phyloP scores from a whole-genome alignment of 2,888 invertebrate species.

The Stomorhina lunata region DNA sequence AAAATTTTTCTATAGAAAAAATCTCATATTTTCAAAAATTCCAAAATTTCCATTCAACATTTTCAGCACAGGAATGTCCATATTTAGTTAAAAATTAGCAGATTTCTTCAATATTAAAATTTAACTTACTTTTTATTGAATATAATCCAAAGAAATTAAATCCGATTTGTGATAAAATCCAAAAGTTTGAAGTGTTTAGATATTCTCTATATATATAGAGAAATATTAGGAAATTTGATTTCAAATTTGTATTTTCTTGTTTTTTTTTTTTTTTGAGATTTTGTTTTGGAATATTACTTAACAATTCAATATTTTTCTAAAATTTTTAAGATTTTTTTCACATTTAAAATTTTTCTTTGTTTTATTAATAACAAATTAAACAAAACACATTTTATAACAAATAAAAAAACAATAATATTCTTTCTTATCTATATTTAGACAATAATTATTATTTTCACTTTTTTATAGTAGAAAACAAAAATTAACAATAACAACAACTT shows the following conservation, averaged over 20 bases:
- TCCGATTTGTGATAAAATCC: background rate
- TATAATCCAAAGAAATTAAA: background rate
- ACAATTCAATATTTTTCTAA: background rate
- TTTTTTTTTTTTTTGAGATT: background rate
- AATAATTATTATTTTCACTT: constrained; percentile 38
- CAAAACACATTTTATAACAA: background rate
- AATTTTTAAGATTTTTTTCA: background rate
- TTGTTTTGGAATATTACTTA: background rate
- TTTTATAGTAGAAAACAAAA: background rate
- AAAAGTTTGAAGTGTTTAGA: too few species aligned
- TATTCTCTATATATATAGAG: too few species aligned
- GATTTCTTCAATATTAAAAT: too few species aligned
- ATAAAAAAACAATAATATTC: constrained; percentile 14
- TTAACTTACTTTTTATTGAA: background rate
- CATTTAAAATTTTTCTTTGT: background rate
- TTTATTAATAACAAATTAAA: constrained; percentile 17
- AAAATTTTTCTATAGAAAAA: too few species aligned
- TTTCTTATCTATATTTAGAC: constrained; percentile 33
- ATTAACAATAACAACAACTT: constrained; percentile 13
- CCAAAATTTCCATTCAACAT: too few species aligned
- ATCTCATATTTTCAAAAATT: too few species aligned
- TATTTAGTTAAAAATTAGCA: too few species aligned
- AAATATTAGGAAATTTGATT: background rate
- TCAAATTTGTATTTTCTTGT: background rate
- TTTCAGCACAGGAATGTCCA: too few species aligned